Evolutionary conservation across 1,140 invertebrate species (phyloP), one percentile per base, ranked within the genome.

Genomic region (Tetragnatha versicolor): DNA sequence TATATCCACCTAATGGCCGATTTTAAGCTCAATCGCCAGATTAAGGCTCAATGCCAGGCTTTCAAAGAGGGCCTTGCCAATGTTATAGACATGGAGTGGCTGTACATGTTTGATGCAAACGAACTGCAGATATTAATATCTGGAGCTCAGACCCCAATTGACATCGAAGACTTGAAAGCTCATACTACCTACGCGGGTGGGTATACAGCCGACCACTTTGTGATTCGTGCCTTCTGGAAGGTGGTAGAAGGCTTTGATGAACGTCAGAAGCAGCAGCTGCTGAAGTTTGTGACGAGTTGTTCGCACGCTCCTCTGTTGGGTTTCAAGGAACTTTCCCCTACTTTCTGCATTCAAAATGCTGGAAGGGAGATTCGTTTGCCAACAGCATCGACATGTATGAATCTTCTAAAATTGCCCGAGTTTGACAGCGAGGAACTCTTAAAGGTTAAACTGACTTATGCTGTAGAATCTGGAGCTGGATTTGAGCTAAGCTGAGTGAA

Each of bases 241-340:
- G 93, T 96, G 25, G 89, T 98, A 4, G 88, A 91, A 79, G 89
- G 89, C 22, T 96, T 98, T 83, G 92, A 89, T 79, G 95, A 97
- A 85, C 88, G 90, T 29, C 93, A 98, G 84, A 91, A 92, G 68
- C 88, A 95, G 66, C 92, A 95, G 82, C 85, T 99, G 14, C 86
- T 99, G 0, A 97, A 98, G 86, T 99, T 99, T 89, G 96, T 98
- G 5, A 99, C 97, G 1, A 97, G 95, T 84, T 98, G 96, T 83
- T 98, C 96, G 0, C 86, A 96, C 82, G 95, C 96, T n/a, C 97
- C 97, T 4, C 87, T 98, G n/a, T 87, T 98, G 25, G 97, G 97
- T 17, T 99, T 98, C 84, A 98, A 97, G 93, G 95, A 98, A 85
- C 86, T 98, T 47, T 93, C 95, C 87, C 97, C 96, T 39, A 91